These are phyloP conservation scores for Microtus obscurus DNA, from an alignment of 2,797 vertebrate species.

Conservation along the genomic window DNA sequence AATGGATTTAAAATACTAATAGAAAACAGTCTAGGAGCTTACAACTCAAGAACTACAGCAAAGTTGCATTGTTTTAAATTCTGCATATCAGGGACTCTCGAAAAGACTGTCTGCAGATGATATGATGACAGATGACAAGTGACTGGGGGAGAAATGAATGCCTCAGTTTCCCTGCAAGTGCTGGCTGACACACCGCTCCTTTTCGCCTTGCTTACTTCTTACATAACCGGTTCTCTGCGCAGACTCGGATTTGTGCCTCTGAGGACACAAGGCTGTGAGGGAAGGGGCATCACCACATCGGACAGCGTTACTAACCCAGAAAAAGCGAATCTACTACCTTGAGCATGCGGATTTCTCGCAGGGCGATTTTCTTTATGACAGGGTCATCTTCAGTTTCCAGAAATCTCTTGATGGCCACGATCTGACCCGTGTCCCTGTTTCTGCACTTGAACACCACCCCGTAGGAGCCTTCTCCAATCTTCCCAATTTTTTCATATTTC, in stretches of 20 bases:
- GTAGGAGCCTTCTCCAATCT: conserved; percentile 96
- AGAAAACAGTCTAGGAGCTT: background rate
- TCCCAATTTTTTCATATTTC: conserved; percentile 96
- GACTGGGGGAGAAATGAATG: background rate
- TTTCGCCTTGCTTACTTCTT: background rate
- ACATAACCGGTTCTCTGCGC: background rate
- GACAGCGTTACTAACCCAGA: background rate
- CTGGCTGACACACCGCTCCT: background rate
- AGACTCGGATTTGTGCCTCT: background rate
- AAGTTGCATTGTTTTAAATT: background rate
- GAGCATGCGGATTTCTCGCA: conserved; percentile 96
- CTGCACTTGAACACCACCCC: conserved; percentile 97
- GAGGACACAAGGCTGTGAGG: background rate
- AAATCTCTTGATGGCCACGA: conserved; percentile 98
- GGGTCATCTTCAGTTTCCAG: conserved; percentile 97
- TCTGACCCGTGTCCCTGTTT: conserved; percentile 94
- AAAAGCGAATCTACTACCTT: conserved; percentile 90
- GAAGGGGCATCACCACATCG: background rate
- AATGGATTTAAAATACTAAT: background rate
- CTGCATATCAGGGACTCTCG: background rate
- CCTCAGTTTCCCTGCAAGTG: background rate
- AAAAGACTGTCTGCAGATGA: background rate
- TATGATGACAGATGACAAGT: background rate
- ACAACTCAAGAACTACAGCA: background rate
- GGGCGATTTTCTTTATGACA: conserved; percentile 95